Base-by-base conservation (phyloP, 2,888 invertebrate species). In the Orthosia gracilis region DNA sequence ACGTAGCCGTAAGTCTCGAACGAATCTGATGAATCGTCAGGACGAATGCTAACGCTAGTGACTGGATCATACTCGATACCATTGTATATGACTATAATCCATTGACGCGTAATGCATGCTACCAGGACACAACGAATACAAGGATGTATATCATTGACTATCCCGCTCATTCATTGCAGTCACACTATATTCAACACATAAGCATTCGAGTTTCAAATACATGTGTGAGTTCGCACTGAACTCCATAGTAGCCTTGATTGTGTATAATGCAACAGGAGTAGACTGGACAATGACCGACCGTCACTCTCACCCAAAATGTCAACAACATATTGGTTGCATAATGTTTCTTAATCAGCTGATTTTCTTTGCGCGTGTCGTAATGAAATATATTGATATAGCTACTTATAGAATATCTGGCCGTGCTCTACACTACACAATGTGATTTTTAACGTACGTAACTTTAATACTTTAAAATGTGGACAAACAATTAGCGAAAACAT, bases 51-150 rank as follows among this genome's bases (percentile, higher is more conserved):
- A n/a, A n/a, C 3, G n/a, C 5, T 12, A 40, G 31, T 58, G 55
- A 40, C n/a, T 40, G 31, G 12, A 58, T n/a, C 31, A 13, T 40
- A 40, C 40, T 21, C 4, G 15, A 45, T 17, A 62, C 23, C n/a
- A n/a, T n/a, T n/a, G n/a, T n/a, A n/a, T 26, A 26, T 26, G 26
- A 13, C 58, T 18, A 71, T 55, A 55, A 54, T 55, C 13, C 40
- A 73, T 17, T 7, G 50, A 45, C 4, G 40, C 17, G n/a, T 26
- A 52, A 45, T 23, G 23, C 15, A 21, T 18, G 49, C 23, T 17
- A 73, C 73, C 49, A 73, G 73, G 73, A 57, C 26, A 57, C 40
- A 18, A 73, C 62, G 49, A 62, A 50, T 50, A 23, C 73, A n/a
- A 73, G 49, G 49, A 73, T 9, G 49, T 63, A 21, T 0, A 73